Base-by-base conservation (phyloP, 2,797 vertebrate species). In the Xenopus petersii region DNA sequence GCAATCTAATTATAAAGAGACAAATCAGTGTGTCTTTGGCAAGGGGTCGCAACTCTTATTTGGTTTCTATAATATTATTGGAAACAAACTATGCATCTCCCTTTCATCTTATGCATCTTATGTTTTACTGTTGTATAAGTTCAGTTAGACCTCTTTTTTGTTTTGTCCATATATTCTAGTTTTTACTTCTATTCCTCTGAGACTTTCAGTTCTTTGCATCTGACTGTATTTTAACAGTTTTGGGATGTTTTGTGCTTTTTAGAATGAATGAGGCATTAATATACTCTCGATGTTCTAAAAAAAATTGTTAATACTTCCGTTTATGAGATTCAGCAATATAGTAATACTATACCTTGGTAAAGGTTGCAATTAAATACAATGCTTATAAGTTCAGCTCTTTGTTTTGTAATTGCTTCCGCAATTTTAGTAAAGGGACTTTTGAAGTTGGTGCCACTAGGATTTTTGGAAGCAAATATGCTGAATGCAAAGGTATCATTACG, bases 341-440 rank as follows among this genome's bases (percentile, higher is more conserved):
- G 77, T 66, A 79, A 79, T 55, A 36, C 62, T 63, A 79, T 68
- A 74, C 71, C 56, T 46, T 51, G 17, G 59, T 11, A 62, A 74
- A 65, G 47, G 65, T 67, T 70, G 62, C 69, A 74, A 79, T 79
- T 79, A 79, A 15, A 30, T 70, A 54, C 61, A 70, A 74, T 65
- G 13, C 71, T 64, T 11, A 74, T 56, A 58, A 69, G 73, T 69
- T 56, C 51, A 51, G 64, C 73, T 78, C 59, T 46, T 61, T 54
- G 58, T 49, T 59, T 70, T 60, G 60, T 79, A 73, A 60, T 70
- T 79, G 67, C 71, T 74, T 74, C 71, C 71, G 65, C 60, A 26
- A 55, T 67, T 74, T 67, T 70, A 64, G 59, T 61, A 47, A 70
- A 70, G 10, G 17, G n/a, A 21, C 68, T 70, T 69, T 61, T 74